phyloP scores from a whole-genome alignment of 2,797 vertebrate species.

The Hoplostethus atlanticus region DNA sequence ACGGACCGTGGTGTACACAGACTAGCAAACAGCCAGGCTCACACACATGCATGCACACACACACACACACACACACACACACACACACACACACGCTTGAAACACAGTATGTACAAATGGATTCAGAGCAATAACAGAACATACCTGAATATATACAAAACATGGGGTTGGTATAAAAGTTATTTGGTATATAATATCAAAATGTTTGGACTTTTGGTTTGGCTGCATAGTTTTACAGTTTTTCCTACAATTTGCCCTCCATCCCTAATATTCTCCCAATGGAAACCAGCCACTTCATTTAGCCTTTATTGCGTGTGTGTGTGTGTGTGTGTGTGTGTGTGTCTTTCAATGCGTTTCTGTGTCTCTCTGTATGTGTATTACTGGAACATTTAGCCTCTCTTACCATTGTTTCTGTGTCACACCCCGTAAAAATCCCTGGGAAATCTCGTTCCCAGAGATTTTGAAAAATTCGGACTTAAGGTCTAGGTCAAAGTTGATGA shows the following conservation, averaged over 20 bases:
- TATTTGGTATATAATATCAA: too few relatives aligned
- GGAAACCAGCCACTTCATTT: constrained; percentile 58
- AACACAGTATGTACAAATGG: constrained; percentile 42
- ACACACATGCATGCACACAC: not conserved
- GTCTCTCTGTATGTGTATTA: constrained; percentile 54
- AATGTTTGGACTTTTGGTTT: constrained; percentile 6
- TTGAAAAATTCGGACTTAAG: constrained; percentile 67
- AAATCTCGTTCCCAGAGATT: constrained; percentile 70
- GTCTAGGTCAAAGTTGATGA: constrained; percentile 55
- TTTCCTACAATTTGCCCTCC: constrained; percentile 64
- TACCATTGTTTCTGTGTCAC: constrained; percentile 67
- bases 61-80: not conserved
- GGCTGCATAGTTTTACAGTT: constrained; percentile 31
- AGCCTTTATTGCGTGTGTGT: constrained; percentile 61
- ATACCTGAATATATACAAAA: constrained; percentile 30
- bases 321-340: constrained; percentile 50
- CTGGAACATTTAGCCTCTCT: constrained; percentile 73
- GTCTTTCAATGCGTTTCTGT: constrained; percentile 58
- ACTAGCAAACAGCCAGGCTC: constrained; percentile 58
- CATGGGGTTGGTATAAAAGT: too few relatives aligned
- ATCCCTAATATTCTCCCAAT: constrained; percentile 58
- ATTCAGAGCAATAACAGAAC: not conserved
- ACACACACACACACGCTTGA: constrained; percentile 16
- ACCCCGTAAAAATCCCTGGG: constrained; percentile 11
- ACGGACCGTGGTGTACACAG: constrained; percentile 59